Evolutionary conservation across 2,113 vertebrate genomes (phyloP).

Genomic region (Labeo catla): DNA sequence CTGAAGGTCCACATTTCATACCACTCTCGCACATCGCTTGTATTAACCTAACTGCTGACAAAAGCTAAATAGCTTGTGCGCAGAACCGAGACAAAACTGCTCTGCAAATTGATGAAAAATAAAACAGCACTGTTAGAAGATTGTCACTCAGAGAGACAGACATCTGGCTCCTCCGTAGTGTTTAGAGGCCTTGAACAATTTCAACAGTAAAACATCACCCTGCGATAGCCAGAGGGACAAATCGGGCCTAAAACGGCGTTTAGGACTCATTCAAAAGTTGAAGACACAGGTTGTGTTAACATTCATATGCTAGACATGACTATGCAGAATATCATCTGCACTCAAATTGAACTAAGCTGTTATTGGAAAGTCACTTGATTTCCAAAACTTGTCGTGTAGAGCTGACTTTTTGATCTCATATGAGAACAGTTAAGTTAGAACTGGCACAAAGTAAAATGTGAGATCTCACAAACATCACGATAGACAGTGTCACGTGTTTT

Average conservation of each 20-base stretch:
- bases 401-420: constrained; percentile 47
- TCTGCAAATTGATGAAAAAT: constrained; percentile 38
- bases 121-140: constrained; percentile 15
- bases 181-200: constrained; percentile 34
- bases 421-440: constrained; percentile 29
- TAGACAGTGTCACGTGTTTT: constrained; percentile 38
- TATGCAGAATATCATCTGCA: constrained; percentile 42
- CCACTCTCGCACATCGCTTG: constrained; percentile 1
- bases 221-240: constrained; percentile 12
- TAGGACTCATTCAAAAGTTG: background rate
- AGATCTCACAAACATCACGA: constrained; percentile 17
- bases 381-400: constrained; percentile 43
- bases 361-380: constrained; percentile 44
- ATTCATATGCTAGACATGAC: constrained; percentile 33
- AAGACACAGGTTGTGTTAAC: constrained; percentile 36
- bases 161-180: constrained; percentile 24
- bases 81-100: constrained; percentile 40
- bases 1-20: background rate
- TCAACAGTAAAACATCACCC: constrained; percentile 23
- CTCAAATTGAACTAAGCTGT: constrained; percentile 50
- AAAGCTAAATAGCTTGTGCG: background rate
- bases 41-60: constrained; percentile 6
- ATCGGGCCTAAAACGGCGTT: constrained; percentile 13
- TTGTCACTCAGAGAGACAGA: constrained; percentile 10
- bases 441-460: constrained; percentile 10